Base-by-base conservation (phyloP, 2,888 invertebrate species). In the Reticulitermes lucifugus region DNA sequence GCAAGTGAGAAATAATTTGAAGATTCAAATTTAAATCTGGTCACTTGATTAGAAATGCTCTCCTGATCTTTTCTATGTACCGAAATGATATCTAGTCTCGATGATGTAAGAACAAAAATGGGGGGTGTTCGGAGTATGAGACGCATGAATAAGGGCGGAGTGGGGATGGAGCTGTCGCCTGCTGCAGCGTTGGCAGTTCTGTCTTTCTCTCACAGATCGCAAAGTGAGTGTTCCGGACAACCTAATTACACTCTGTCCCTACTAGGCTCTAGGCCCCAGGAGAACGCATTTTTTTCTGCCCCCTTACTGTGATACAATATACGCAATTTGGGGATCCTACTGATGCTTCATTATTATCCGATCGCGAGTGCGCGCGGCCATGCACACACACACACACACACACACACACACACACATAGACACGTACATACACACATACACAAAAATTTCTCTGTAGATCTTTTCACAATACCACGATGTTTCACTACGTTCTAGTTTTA, bases 161-260 rank as follows among this genome's bases (percentile, higher is more conserved):
- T 65, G n/a, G 65, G 25, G 6, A 5, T n/a, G 5, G 25, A n/a
- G n/a, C 6, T 65, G 1, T 65, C 65, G 65, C 65, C 65, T 65
- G 55, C 55, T 55, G 18, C 55, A 55, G 55, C 14, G 65, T 65
- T 25, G 70, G 25, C 10, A 10, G 70, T 4, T 12, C 70, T 46
- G 46, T 12, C 73, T 41, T 21, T 5, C 73, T 14, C 18, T 21
- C 35, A 6, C 14, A 73, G 73, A 35, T 35, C 73, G 73, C 10
- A 35, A 29, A 65, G 41, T 43, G 85, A 82, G 85, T 85, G 85
- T 85, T 85, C 43, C 82, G 51, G 85, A 85, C 85, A 85, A 80
- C 82, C 85, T 85, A 85, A 85, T 85, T 85, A 85, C 82, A 80
- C 71, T 51, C 82, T 35, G 73, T 51, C 25, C 79, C 51, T 73